Conservation (phyloP, 2,797 vertebrate genomes). For the Tympanoctomys barrerae region DNA sequence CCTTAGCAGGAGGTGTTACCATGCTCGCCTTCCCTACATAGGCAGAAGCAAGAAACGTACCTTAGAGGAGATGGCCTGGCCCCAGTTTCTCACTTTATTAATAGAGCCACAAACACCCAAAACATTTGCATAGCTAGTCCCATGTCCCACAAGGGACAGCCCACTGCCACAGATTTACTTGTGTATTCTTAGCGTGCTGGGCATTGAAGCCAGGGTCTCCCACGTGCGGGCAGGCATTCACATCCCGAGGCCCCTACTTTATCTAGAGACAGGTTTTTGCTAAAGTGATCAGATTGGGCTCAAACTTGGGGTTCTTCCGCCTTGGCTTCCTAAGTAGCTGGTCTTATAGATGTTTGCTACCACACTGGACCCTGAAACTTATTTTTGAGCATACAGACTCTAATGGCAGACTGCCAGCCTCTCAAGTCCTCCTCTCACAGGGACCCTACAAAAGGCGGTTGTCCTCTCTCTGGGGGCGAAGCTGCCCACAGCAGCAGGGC, state of each 20-base stretch:
- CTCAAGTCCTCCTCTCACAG: neutral
- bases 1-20: neutral
- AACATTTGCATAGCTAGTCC: neutral
- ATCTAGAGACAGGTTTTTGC: neutral
- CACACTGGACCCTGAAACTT: neutral
- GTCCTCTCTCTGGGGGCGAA: neutral
- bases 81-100: neutral
- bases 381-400: neutral
- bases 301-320: neutral
- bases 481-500: accelerated
- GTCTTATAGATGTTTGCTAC: neutral
- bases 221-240: neutral
- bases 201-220: neutral
- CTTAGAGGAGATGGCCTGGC: neutral
- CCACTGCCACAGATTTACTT: neutral
- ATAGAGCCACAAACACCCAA: neutral
- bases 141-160: neutral
- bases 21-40: accelerated
- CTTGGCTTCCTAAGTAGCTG: neutral
- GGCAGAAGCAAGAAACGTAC: neutral
- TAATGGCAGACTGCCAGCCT: neutral
- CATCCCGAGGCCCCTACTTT: neutral
- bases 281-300: neutral
- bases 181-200: neutral
- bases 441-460: neutral